These are phyloP conservation scores for Vidua macroura DNA, from an alignment of 2,113 vertebrate species.

Conservation along the genomic window DNA sequence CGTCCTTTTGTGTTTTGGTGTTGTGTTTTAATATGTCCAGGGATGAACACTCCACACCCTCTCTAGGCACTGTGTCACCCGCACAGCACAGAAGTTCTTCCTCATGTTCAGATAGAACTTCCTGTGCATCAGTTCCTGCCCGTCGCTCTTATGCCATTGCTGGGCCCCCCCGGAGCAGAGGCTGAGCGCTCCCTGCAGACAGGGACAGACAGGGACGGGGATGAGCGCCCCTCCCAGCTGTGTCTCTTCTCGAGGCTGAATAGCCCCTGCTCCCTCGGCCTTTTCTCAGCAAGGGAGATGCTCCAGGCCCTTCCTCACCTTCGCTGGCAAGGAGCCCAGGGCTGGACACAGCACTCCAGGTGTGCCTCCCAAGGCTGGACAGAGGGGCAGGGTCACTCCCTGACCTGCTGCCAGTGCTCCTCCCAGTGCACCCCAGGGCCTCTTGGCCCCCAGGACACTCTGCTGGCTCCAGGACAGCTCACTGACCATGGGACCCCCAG, in stretches of 20 bases:
- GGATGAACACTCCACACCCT: background rate
- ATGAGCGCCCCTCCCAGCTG: background rate
- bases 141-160: background rate
- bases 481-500: background rate
- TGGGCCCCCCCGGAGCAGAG: background rate
- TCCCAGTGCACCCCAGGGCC: background rate
- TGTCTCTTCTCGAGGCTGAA: background rate
- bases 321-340: background rate
- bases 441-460: background rate
- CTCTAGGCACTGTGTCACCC: background rate
- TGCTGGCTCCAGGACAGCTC: background rate
- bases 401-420: background rate
- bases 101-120: background rate
- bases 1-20: background rate
- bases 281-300: background rate
- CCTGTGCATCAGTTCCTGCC: background rate
- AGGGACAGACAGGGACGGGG: background rate
- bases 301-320: background rate
- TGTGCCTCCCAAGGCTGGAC: background rate
- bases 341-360: background rate
- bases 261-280: background rate
- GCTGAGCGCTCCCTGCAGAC: background rate
- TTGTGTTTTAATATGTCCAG: background rate
- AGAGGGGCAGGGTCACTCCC: background rate
- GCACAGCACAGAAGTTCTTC: background rate